These are phyloP conservation scores for Notarius quadriscutis DNA, from an alignment of 2,113 vertebrate species.

Conservation along the genomic window DNA sequence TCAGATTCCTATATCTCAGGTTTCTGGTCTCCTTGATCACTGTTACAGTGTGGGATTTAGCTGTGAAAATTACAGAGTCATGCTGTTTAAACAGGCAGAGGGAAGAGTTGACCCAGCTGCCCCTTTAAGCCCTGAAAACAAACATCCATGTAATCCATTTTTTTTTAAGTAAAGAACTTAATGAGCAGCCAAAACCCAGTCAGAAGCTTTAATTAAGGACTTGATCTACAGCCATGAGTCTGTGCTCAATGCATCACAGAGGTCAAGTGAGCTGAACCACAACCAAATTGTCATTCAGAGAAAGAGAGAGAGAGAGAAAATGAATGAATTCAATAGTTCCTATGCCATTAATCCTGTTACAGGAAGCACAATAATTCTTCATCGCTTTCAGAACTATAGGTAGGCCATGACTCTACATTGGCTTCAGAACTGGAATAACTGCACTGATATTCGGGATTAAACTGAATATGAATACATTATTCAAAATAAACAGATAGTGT, in stretches of 20 bases:
- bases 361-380: neutral
- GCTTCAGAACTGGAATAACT: neutral
- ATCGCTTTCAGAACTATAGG: neutral
- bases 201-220: neutral
- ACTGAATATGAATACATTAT: neutral
- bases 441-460: neutral
- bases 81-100: neutral
- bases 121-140: neutral
- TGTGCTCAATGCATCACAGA: neutral
- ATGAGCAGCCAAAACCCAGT: neutral
- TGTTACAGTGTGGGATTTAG: conserved; percentile 6
- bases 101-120: conserved; percentile 11
- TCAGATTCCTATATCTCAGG: neutral
- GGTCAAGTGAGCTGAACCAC: neutral
- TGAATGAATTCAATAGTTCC: neutral
- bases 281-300: conserved; percentile 1
- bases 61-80: neutral
- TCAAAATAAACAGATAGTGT: neutral
- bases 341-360: neutral
- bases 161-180: conserved; percentile 27
- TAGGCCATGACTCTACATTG: neutral
- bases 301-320: neutral
- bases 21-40: neutral
- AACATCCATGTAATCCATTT: neutral
- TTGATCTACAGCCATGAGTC: neutral